These are phyloP conservation scores for Emydura subglobosa DNA, from an alignment of 2,113 vertebrate genomes.

Conservation along the genomic window DNA sequence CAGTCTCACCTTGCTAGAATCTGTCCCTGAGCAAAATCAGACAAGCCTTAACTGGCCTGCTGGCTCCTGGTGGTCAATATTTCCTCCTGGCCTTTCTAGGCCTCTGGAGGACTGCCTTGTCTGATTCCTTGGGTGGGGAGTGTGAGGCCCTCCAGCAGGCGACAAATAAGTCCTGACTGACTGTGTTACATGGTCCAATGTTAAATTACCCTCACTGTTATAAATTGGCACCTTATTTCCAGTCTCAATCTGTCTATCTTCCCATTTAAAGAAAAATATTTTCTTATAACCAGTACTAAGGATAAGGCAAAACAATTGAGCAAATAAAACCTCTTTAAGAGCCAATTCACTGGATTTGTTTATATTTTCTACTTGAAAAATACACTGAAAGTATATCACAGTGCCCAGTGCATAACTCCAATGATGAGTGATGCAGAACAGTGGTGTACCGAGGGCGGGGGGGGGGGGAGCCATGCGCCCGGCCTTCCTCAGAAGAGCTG, in stretches of 20 bases:
- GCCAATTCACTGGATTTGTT: not conserved
- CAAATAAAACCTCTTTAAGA: not conserved
- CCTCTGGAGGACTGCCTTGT: not conserved
- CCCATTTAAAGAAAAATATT: not conserved
- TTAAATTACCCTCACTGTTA: not conserved
- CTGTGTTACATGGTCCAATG: not conserved
- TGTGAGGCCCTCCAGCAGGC: not conserved
- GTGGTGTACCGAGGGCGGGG: no score
- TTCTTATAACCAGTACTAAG: not conserved
- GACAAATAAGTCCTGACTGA: not conserved
- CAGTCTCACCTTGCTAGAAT: not conserved
- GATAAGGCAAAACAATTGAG: not conserved
- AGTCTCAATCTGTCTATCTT: not conserved
- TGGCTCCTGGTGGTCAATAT: not conserved
- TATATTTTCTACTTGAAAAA: slow-evolving; percentile 26
- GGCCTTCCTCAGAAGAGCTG: no score
- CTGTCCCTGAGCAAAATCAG: not conserved
- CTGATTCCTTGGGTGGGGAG: not conserved
- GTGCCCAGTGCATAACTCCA: not conserved
- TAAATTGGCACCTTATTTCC: not conserved
- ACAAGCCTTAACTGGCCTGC: not conserved
- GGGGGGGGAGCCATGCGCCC: no score
- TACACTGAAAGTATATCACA: fast-evolving
- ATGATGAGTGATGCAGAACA: not conserved
- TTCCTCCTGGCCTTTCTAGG: not conserved